These are phyloP conservation scores for Eidolon dupreanum DNA, from an alignment of 2,797 vertebrate genomes.

Conservation along the genomic window DNA sequence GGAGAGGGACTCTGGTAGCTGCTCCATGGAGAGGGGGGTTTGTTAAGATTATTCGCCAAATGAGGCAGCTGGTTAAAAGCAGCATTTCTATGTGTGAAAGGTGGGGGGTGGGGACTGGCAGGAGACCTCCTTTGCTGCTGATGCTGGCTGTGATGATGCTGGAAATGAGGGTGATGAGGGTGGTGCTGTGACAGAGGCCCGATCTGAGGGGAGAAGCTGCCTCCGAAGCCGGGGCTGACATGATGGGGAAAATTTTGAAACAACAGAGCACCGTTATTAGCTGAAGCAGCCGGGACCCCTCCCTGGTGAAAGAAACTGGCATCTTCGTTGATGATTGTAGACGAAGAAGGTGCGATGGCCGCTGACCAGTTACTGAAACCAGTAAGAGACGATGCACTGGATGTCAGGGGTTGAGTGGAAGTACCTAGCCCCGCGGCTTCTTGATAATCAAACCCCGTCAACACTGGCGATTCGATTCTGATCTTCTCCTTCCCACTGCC, in stretches of 20 bases:
- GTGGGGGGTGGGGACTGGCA: conserved; percentile 95
- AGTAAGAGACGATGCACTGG: conserved; percentile 95
- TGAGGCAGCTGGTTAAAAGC: conserved; percentile 98
- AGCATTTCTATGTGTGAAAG: conserved; percentile 96
- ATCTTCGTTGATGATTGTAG: conserved; percentile 96
- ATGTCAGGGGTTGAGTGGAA: conserved; percentile 94
- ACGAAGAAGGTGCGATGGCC: conserved; percentile 96
- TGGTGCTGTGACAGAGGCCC: conserved; percentile 98
- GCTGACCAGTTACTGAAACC: conserved; percentile 99
- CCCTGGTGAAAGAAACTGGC: conserved; percentile 96
- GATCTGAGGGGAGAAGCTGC: conserved; percentile 97
- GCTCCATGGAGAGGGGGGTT: conserved; percentile 98
- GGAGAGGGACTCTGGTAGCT: conserved; percentile 98
- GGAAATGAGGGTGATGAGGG: conserved; percentile 97
- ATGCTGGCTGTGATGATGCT: conserved; percentile 97
- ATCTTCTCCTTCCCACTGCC: conserved; percentile 95
- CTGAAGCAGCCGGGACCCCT: conserved; percentile 93
- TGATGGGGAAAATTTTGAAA: conserved; percentile 99
- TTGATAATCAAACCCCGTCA: conserved; percentile 97
- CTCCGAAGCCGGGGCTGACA: conserved; percentile 95
- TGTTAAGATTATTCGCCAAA: conserved; percentile 95
- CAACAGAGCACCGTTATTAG: conserved; percentile 95
- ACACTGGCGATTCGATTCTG: conserved; percentile 96
- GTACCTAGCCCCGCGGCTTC: conserved; percentile 95
- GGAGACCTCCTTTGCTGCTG: conserved; percentile 97